These are phyloP conservation scores for Bradysia coprophila DNA, from an alignment of 1,140 invertebrate genomes.

Conservation along the genomic window DNA sequence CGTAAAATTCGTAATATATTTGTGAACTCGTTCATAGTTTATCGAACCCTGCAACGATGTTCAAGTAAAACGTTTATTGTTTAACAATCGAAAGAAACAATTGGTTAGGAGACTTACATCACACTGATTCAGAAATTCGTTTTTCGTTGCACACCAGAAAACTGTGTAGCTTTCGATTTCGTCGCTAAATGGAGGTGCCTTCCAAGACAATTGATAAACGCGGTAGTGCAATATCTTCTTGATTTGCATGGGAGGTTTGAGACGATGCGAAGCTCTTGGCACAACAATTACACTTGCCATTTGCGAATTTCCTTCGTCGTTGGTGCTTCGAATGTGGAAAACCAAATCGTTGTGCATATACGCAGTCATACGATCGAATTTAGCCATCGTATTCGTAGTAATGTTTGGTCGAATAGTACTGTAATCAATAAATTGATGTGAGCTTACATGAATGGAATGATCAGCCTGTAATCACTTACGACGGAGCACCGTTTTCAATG, in stretches of 20 bases:
- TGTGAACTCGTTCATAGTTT: not conserved
- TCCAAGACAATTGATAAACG: constrained; percentile 52
- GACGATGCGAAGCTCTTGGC: constrained; percentile 31
- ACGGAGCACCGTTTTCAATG: constrained; percentile 24
- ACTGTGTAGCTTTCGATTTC: constrained; percentile 40
- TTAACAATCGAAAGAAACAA: too few relatives aligned
- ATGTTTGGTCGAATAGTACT: constrained; percentile 12
- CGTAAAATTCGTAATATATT: not conserved
- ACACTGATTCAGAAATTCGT: constrained; percentile 7
- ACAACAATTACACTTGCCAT: constrained; percentile 35
- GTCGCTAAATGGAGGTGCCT: constrained; percentile 24
- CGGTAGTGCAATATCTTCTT: constrained; percentile 38
- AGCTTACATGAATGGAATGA: too few relatives aligned
- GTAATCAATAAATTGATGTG: too few relatives aligned
- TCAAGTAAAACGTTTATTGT: not conserved
- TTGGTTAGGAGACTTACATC: not conserved
- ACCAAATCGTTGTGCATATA: constrained; percentile 12
- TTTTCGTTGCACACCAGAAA: constrained; percentile 43
- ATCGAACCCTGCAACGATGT: constrained; percentile 1
- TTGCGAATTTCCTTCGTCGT: constrained; percentile 33
- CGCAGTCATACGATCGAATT: not conserved
- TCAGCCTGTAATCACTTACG: too few relatives aligned
- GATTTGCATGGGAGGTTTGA: constrained; percentile 33
- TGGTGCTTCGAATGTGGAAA: constrained; percentile 29
- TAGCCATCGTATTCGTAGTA: constrained; percentile 5